Evolutionary conservation across 1,140 invertebrate genomes (phyloP).

Genomic region (Rhizoglyphus robini): DNA sequence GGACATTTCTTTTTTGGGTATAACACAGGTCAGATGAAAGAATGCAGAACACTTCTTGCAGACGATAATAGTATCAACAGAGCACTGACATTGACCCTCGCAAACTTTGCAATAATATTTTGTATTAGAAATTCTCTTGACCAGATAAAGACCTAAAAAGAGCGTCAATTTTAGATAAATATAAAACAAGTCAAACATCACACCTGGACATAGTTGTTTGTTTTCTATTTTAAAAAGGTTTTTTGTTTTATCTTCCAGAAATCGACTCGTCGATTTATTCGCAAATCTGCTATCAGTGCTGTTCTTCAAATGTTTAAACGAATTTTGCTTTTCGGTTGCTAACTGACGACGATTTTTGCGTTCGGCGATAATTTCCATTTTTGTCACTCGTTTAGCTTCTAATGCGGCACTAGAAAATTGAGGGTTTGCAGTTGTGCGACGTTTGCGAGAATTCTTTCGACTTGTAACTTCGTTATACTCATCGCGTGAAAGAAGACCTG

Average conservation of each 20-base stretch:
- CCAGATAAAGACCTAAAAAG: neutral
- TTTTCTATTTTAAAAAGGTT: neutral
- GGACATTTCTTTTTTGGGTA: neutral
- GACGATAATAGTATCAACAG: conserved; percentile 14
- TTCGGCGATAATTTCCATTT: conserved; percentile 21
- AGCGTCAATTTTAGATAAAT: neutral
- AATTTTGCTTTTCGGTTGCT: neutral
- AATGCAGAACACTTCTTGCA: conserved; percentile 17
- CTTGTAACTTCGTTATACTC: conserved; percentile 30
- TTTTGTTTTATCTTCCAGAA: neutral
- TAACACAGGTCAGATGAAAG: conserved; percentile 17
- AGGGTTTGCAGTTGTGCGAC: conserved; percentile 35
- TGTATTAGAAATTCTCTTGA: neutral
- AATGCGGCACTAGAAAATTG: conserved; percentile 31
- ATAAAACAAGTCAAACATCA: neutral
- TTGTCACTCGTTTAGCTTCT: conserved; percentile 27
- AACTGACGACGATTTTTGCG: neutral
- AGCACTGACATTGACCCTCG: conserved; percentile 12
- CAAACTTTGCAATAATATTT: conserved; percentile 14
- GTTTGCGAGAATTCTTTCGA: conserved; percentile 31
- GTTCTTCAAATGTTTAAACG: neutral
- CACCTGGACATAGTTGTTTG: neutral
- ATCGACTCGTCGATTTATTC: neutral
- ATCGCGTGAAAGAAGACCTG: conserved; percentile 23
- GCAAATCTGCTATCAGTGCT: neutral